Conservation (phyloP, 2,113 vertebrate species). For the Chloropsis hardwickii region DNA sequence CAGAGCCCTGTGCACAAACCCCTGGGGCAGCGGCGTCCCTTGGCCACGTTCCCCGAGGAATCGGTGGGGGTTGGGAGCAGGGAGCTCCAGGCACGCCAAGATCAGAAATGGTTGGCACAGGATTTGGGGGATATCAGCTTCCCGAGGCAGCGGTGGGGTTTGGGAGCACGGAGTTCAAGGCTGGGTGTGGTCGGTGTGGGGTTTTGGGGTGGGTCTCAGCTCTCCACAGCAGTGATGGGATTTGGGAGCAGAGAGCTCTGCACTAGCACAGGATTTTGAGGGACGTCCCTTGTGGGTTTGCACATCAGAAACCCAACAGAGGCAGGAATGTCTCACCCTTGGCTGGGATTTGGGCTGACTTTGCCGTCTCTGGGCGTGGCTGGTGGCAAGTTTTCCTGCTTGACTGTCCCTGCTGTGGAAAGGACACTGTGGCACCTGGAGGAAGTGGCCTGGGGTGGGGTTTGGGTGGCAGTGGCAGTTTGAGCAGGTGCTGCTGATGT, state of each 20-base stretch:
- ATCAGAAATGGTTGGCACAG: fast-evolving
- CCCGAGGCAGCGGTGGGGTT: fast-evolving
- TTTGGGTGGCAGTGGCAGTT: neutral
- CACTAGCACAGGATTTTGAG: fast-evolving
- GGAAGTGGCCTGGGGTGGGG: fast-evolving
- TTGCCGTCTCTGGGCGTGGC: fast-evolving
- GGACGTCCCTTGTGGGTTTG: neutral
- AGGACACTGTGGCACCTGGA: fast-evolving
- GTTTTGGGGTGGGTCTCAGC: neutral
- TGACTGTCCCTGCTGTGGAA: neutral
- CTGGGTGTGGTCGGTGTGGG: fast-evolving
- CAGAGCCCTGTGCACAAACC: fast-evolving
- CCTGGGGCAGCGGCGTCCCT: fast-evolving
- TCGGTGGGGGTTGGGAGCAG: neutral
- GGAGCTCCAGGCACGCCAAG: fast-evolving
- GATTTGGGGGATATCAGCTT: no score
- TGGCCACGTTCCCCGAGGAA: fast-evolving
- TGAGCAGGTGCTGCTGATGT: neutral
- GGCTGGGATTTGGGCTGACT: fast-evolving
- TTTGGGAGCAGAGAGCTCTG: neutral
- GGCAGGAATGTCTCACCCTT: neutral
- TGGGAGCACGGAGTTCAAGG: neutral
- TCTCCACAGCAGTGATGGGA: no score
- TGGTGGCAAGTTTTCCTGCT: neutral
- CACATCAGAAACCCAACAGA: fast-evolving